phyloP scores from a whole-genome alignment of 35 echinoderm and acorn worm genomes.

The Diadema setosum region DNA sequence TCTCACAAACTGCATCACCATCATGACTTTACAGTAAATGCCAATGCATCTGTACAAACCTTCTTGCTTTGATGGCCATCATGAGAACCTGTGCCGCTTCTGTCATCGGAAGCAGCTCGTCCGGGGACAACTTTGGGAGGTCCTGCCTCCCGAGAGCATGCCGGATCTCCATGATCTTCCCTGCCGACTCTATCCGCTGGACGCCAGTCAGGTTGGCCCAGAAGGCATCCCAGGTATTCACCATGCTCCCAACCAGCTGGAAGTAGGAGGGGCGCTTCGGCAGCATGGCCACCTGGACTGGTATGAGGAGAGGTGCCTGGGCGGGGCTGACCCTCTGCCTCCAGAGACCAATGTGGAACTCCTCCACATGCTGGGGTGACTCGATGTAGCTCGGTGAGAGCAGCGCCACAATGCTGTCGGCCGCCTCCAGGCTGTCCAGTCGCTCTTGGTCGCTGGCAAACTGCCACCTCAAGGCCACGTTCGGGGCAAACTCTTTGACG shows the following conservation, averaged over 20 bases:
- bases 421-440: constrained; percentile 27
- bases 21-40: too few species aligned
- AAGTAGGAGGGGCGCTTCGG: constrained; percentile 80
- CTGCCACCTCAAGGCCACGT: not conserved
- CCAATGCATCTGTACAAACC: not conserved
- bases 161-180: not conserved
- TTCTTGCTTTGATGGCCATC: not conserved
- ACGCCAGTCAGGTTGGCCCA: constrained; percentile 53
- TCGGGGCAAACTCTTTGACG: constrained; percentile 15
- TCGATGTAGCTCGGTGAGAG: constrained; percentile 77
- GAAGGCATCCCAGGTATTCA: constrained; percentile 46
- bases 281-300: constrained; percentile 59
- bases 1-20: too few species aligned
- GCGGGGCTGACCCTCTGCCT: constrained; percentile 39
- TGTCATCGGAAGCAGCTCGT: not conserved
- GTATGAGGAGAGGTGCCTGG: constrained; percentile 59
- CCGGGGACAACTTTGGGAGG: not conserved
- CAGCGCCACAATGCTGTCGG: constrained; percentile 25
- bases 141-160: not conserved
- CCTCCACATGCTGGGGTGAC: constrained; percentile 83
- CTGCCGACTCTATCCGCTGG: not conserved
- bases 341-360: constrained; percentile 86
- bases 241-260: constrained; percentile 45
- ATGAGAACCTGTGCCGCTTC: not conserved
- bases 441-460: constrained; percentile 12